Percentiles rank a stretch among this genome's conserved stretches.
These are phyloP conservation scores for Drosophila yooni DNA, from an alignment of 2,888 invertebrate species.

Conservation along the genomic window DNA sequence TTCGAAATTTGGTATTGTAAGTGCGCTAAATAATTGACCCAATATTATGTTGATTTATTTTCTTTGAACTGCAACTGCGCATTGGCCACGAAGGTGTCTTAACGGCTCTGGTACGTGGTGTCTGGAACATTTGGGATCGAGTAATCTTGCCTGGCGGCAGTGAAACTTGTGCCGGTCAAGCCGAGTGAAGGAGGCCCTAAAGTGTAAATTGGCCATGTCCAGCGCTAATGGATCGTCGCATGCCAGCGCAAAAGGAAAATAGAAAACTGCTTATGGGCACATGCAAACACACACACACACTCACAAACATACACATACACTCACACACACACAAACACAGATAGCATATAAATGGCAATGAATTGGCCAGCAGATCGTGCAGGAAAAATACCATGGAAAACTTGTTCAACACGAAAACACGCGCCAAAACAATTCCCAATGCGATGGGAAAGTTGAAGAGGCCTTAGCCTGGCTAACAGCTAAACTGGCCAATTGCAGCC, in stretches of 20 bases:
- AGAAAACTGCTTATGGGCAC: conserved; percentile 44
- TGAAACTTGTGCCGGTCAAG: conserved; percentile 50
- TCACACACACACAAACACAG: neutral
- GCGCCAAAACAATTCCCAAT: conserved; percentile 64
- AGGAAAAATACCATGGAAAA: conserved; percentile 57
- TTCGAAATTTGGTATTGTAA: neutral
- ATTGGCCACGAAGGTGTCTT: conserved; percentile 14
- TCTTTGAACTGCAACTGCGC: conserved; percentile 8
- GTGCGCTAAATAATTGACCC: conserved; percentile 1
- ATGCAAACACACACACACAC: neutral
- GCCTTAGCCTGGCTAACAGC: conserved; percentile 2
- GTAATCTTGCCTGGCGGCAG: conserved; percentile 41
- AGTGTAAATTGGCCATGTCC: conserved; percentile 71
- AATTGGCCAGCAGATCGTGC: conserved; percentile 56
- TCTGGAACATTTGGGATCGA: conserved; percentile 25
- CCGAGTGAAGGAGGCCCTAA: conserved; percentile 40
- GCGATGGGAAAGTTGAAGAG: conserved; percentile 55
- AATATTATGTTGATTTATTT: conserved; percentile 3
- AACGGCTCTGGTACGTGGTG: conserved; percentile 54
- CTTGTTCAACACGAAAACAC: conserved; percentile 68
- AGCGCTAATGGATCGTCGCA: conserved; percentile 63
- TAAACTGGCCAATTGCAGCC: conserved; percentile 9
- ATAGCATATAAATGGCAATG: conserved; percentile 49
- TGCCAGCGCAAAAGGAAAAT: conserved; percentile 56
- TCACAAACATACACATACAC: no score